Conservation (phyloP, 2,113 vertebrate species). For the Narcine bancroftii region DNA sequence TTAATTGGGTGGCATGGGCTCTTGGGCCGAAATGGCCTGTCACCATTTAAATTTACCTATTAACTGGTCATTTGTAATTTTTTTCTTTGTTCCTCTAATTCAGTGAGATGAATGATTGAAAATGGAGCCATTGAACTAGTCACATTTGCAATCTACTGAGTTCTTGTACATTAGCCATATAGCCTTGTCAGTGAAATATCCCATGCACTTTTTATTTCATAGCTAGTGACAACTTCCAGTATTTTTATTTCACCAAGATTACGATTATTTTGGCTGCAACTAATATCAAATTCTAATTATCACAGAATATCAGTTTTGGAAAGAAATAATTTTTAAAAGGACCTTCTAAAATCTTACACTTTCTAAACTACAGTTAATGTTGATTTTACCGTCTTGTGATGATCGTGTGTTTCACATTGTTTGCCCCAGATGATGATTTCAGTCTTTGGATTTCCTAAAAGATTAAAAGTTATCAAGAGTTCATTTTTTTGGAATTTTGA, state of each 20-base stretch:
- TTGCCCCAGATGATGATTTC: conserved; percentile 52
- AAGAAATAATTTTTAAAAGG: background rate
- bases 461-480: conserved; percentile 3
- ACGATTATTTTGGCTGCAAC: background rate
- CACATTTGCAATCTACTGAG: background rate
- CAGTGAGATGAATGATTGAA: background rate
- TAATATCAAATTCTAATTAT: background rate
- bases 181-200: background rate
- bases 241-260: background rate
- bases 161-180: background rate
- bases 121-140: background rate
- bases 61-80: background rate
- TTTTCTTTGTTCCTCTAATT: background rate
- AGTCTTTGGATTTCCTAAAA: conserved; percentile 69
- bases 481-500: background rate
- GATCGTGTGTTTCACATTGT: conserved; percentile 63
- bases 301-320: background rate
- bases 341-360: background rate
- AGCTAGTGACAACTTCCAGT: background rate
- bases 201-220: background rate
- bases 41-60: background rate
- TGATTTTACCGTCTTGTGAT: conserved; percentile 79
- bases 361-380: conserved; percentile 1
- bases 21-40: no score
- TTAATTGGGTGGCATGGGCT: no score